Evolutionary conservation across 2,888 invertebrate genomes (phyloP).

Genomic region (Cephus runcator): DNA sequence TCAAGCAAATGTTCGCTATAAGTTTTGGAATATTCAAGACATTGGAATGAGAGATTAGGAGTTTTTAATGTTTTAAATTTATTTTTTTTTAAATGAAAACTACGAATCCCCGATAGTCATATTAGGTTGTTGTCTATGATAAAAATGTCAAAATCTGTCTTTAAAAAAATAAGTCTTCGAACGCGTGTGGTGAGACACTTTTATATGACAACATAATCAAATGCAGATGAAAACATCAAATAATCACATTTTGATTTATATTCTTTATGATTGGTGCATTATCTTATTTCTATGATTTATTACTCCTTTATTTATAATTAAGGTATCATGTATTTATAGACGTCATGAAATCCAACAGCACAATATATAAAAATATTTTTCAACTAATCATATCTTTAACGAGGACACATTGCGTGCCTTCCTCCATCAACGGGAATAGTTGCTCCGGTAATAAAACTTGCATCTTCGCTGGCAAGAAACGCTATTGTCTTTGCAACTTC

Average conservation of each 20-base stretch:
- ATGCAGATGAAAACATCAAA: neutral
- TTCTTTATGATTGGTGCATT: neutral
- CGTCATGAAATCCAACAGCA: neutral
- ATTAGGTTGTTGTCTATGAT: too few species aligned
- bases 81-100: too few species aligned
- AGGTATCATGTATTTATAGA: neutral
- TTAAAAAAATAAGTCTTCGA: neutral
- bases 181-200: neutral
- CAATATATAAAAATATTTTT: neutral
- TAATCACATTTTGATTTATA: neutral
- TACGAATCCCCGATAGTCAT: too few species aligned
- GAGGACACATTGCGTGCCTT: constrained; percentile 92
- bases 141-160: too few species aligned
- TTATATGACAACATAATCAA: neutral
- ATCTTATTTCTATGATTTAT: neutral
- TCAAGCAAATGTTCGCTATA: too few species aligned
- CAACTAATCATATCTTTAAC: constrained; percentile 67
- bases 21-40: too few species aligned
- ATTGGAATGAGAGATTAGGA: too few species aligned
- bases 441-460: constrained; percentile 92
- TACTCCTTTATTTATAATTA: neutral
- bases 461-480: constrained; percentile 89
- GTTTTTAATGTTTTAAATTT: too few species aligned
- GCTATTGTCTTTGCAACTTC: constrained; percentile 93
- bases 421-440: constrained; percentile 95